A percentile compares a stretch with the other conserved stretches of the same genome.
phyloP scores from a whole-genome alignment of 2,797 vertebrate genomes.

The Eurystomus glaucurus region DNA sequence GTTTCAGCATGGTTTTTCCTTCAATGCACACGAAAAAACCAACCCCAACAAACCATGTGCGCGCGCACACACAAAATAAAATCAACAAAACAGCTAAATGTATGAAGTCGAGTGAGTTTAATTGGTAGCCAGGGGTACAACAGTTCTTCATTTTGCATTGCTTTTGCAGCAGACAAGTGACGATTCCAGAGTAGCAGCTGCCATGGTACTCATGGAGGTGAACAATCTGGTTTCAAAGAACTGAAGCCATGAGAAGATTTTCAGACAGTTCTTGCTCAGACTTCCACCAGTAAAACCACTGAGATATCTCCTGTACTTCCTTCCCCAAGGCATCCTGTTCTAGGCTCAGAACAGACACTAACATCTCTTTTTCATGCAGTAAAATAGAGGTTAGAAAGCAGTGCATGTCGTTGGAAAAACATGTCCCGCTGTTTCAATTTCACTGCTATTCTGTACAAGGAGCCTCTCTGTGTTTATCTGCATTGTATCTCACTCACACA shows the following conservation, averaged over 20 bases:
- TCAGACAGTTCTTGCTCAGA: neutral
- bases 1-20: neutral
- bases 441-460: neutral
- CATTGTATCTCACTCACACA: neutral
- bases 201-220: neutral
- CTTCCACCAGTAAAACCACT: neutral
- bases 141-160: neutral
- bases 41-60: no score
- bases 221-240: neutral
- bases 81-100: neutral
- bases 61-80: neutral
- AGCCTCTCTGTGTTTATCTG: neutral
- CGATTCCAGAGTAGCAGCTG: neutral
- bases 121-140: neutral
- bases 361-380: neutral
- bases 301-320: neutral
- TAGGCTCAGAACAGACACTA: neutral
- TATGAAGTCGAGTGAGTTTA: neutral
- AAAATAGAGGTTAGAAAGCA: neutral
- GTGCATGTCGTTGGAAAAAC: fast-evolving
- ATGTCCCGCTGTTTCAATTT: neutral
- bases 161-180: neutral
- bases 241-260: neutral
- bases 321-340: neutral
- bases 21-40: neutral